Evolutionary conservation across 2,113 vertebrate genomes (phyloP).

Genomic region (Corynorhinus townsendii): DNA sequence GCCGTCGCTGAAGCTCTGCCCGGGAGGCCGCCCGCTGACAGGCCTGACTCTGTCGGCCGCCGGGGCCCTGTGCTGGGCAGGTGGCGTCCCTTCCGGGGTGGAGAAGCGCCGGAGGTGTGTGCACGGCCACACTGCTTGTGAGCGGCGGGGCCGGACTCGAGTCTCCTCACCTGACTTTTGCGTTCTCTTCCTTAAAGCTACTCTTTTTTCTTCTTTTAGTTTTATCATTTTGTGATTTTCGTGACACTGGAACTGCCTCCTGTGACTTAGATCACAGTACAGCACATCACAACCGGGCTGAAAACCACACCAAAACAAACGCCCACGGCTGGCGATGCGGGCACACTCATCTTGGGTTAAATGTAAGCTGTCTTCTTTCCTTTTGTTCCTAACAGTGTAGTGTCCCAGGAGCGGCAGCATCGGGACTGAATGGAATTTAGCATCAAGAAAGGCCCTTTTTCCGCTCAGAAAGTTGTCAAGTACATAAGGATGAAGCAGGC

Average conservation of each 20-base stretch:
- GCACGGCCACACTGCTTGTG: not conserved
- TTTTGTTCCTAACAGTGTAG: conserved; percentile 63
- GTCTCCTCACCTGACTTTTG: no score
- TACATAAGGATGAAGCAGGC: conserved; percentile 94
- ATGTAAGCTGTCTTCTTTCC: not conserved
- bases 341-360: not conserved
- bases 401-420: conserved; percentile 82
- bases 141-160: not conserved
- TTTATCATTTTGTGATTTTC: not conserved
- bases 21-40: no score
- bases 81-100: not conserved
- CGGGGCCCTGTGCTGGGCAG: rapidly evolving
- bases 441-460: conserved; percentile 87
- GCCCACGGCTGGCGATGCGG: no score
- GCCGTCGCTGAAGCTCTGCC: not conserved
- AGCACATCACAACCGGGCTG: not conserved
- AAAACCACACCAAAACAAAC: no score
- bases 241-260: not conserved
- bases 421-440: conserved; percentile 81
- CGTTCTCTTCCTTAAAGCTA: not conserved
- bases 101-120: not conserved
- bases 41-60: not conserved
- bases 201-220: not conserved
- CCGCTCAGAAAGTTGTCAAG: conserved; percentile 86
- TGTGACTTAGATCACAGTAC: not conserved